Base-by-base conservation (phyloP, 2,888 invertebrate genomes). In the Diachrysia chrysitis region DNA sequence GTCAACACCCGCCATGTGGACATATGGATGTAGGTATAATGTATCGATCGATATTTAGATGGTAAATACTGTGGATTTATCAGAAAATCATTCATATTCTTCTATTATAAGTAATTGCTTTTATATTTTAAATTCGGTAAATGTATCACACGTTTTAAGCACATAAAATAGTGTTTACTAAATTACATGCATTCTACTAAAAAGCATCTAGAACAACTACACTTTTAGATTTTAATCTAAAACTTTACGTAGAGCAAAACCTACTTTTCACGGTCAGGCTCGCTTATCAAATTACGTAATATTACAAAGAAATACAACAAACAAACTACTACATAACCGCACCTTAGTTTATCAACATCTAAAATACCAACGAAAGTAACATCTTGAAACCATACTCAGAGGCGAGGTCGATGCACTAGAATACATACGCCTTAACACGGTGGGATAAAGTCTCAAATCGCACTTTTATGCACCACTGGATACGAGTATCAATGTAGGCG, bases 351-450 rank as follows among this genome's bases (percentile, higher is more conserved):
- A 84, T 84, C 83, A 84, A 81, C 84, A 85, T 87, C 85, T 83
- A 84, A 91, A 92, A 92, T 89, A 89, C 87, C 87, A 92, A 89
- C 88, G 91, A 92, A 92, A 92, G 91, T 90, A 92, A 91, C 88
- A 92, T 91, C 87, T 89, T 87, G 87, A 86, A 89, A 84, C 87
- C 88, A 87, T 89, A 87, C 85, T 84, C 82, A 84, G 84, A 83
- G 83, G 83, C 84, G 87, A 89, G 93, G 91, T 93, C 93, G 90
- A 87, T 94, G 94, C 93, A 93, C 93, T 83, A 80, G 85, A 89
- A 90, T 89, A 89, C 87, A 87, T 85, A 82, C 75, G 76, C 80
- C 90, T 89, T 93, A 92, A 84, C 71, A 72, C 90, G 58, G 77
- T 65, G 87, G 79, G 71, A 84, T 90, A 94, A 85, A 86, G 92